Evolutionary conservation across 2,113 vertebrate species (phyloP).

Genomic region (Triplophysa tibetana): DNA sequence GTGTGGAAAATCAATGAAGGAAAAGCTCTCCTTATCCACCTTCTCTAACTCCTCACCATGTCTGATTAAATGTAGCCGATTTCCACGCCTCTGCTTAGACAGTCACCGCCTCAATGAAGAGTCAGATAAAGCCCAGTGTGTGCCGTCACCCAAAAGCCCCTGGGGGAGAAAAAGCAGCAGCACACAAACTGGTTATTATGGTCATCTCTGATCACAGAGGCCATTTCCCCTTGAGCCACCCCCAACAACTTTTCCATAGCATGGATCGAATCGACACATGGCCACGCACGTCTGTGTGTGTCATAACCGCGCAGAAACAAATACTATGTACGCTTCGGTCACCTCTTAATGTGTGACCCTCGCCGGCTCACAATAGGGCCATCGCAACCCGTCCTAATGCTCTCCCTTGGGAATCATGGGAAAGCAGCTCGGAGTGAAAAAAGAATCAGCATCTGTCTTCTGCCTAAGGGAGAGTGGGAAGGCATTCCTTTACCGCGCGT

Average conservation of each 20-base stretch:
- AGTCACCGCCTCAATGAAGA: conserved; percentile 65
- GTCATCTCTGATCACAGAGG: conserved; percentile 33
- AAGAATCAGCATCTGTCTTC: conserved; percentile 75
- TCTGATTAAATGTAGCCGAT: conserved; percentile 74
- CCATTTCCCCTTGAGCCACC: conserved; percentile 35
- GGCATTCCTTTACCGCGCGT: conserved; percentile 65
- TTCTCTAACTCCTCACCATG: conserved; percentile 68
- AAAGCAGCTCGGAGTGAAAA: conserved; percentile 59
- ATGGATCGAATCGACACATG: conserved; percentile 24
- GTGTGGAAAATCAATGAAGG: conserved; percentile 73
- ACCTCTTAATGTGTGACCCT: conserved; percentile 62
- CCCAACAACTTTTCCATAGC: conserved; percentile 44
- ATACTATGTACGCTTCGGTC: conserved; percentile 67
- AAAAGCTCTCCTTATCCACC: conserved; percentile 69
- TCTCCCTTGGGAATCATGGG: conserved; percentile 76
- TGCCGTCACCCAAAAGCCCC: conserved; percentile 54
- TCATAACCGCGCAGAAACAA: conserved; percentile 56
- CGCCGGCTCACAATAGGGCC: conserved; percentile 57
- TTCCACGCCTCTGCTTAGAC: conserved; percentile 66
- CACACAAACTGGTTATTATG: conserved; percentile 49
- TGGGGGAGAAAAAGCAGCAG: conserved; percentile 48
- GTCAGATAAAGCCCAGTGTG: conserved; percentile 56
- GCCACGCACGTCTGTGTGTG: neutral
- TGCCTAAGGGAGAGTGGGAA: conserved; percentile 59
- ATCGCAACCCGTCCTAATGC: conserved; percentile 66